phyloP scores from a whole-genome alignment of 2,113 vertebrate species.

The Chitala chitala region DNA sequence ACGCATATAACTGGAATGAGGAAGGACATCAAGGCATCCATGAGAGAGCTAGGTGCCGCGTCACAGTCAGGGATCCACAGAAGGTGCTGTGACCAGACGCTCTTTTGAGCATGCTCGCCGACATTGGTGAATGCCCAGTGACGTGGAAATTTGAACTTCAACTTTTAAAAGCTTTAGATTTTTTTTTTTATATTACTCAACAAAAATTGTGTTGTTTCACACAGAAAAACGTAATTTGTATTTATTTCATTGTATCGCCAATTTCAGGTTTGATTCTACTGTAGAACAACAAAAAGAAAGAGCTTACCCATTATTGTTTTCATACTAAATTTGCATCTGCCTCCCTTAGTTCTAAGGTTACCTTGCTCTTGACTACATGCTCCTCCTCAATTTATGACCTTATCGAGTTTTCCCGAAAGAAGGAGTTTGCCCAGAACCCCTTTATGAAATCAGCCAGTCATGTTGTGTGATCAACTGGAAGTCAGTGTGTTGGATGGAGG shows the following conservation, averaged over 20 bases:
- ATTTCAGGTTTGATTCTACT: constrained; percentile 34
- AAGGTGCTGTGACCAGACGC: constrained; percentile 42
- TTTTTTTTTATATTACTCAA: constrained; percentile 35
- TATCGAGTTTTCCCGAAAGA: neutral
- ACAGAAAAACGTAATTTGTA: constrained; percentile 48
- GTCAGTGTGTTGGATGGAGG: neutral
- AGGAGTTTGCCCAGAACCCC: neutral
- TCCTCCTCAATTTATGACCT: constrained; percentile 14
- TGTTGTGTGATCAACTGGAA: constrained; percentile 27
- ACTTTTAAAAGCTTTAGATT: constrained; percentile 40
- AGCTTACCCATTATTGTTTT: constrained; percentile 35
- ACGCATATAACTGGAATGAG: neutral
- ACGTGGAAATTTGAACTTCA: constrained; percentile 26
- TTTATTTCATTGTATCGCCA: constrained; percentile 41
- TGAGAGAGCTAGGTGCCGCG: neutral
- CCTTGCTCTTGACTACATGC: constrained; percentile 17
- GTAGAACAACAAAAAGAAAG: constrained; percentile 37
- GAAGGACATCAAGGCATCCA: neutral
- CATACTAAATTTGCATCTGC: constrained; percentile 41
- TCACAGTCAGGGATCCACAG: constrained; percentile 30
- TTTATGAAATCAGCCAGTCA: neutral
- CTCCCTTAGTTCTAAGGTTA: constrained; percentile 41
- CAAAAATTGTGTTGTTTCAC: constrained; percentile 42
- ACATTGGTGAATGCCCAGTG: constrained; percentile 24
- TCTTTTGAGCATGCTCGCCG: constrained; percentile 45